phyloP scores from a whole-genome alignment of 2,888 invertebrate genomes.

The Odontomyia ornata region DNA sequence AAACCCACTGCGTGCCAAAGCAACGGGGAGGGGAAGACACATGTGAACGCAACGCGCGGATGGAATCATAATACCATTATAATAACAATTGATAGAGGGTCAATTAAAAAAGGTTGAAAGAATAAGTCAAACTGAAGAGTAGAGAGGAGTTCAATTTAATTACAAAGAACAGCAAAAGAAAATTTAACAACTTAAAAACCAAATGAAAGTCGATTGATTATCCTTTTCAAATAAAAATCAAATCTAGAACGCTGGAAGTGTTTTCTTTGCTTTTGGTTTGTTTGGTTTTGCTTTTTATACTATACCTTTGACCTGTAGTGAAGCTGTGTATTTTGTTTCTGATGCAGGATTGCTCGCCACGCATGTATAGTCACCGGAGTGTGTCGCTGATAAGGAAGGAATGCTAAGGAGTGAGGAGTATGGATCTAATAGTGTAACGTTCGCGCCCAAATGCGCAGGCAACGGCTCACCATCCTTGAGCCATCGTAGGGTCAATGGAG shows the following conservation, averaged over 20 bases:
- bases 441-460: conserved; percentile 72
- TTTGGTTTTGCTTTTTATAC: conserved; percentile 56
- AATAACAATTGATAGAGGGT: conserved; percentile 38
- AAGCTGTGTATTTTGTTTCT: conserved; percentile 81
- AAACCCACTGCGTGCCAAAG: conserved; percentile 74
- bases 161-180: conserved; percentile 42
- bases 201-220: conserved; percentile 1
- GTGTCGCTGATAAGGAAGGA: conserved; percentile 77
- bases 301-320: conserved; percentile 85
- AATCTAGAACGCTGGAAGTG: conserved; percentile 11
- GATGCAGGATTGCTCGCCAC: conserved; percentile 81
- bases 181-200: conserved; percentile 31
- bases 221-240: not conserved
- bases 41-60: conserved; percentile 53
- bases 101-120: conserved; percentile 20
- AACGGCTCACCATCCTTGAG: conserved; percentile 81
- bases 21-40: conserved; percentile 61
- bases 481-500: conserved; percentile 82
- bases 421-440: conserved; percentile 77
- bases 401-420: conserved; percentile 82
- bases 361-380: conserved; percentile 81
- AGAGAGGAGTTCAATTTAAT: conserved; percentile 4
- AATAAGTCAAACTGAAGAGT: conserved; percentile 36
- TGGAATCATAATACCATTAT: conserved; percentile 41
- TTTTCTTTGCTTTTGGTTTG: too few species aligned